phyloP scores from a whole-genome alignment of 2,797 vertebrate species.

The Discoglossus pictus region DNA sequence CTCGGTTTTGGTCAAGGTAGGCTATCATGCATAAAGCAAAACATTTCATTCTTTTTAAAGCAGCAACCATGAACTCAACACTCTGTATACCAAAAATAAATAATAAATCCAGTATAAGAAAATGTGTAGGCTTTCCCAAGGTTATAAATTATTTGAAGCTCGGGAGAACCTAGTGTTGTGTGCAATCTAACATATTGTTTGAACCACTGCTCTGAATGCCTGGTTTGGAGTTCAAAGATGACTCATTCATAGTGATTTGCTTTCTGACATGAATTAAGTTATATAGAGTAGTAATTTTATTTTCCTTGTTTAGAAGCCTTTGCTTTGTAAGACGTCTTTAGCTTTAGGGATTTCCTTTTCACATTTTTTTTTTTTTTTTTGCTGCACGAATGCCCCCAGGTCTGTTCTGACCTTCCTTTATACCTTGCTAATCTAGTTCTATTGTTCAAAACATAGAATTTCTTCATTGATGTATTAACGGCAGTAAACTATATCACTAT shows the following conservation, averaged over 20 bases:
- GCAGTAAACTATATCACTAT: neutral
- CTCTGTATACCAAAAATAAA: neutral
- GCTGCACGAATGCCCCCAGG: slow-evolving; percentile 15
- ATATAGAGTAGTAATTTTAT: slow-evolving; percentile 29
- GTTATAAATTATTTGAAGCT: slow-evolving; percentile 19
- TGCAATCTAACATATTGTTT: slow-evolving; percentile 4
- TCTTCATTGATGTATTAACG: slow-evolving; percentile 22
- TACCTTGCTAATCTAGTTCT: slow-evolving; percentile 39
- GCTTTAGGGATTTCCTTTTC: neutral
- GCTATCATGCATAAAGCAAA: neutral
- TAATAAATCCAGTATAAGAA: slow-evolving; percentile 3
- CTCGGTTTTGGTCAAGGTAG: slow-evolving; percentile 7
- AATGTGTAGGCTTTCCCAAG: slow-evolving; percentile 10
- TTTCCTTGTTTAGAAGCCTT: slow-evolving; percentile 13
- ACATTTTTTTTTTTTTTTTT: slow-evolving; percentile 14
- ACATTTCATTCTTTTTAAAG: slow-evolving; percentile 13
- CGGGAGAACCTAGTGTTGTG: neutral
- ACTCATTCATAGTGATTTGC: slow-evolving; percentile 13
- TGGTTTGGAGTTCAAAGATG: slow-evolving; percentile 23
- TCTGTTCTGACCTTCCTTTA: slow-evolving; percentile 31
- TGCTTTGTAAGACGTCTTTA: slow-evolving; percentile 21
- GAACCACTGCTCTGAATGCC: slow-evolving; percentile 1
- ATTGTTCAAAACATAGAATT: slow-evolving; percentile 34
- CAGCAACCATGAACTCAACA: neutral
- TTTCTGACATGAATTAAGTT: slow-evolving; percentile 22